A percentile compares a stretch with the other conserved stretches of the same genome.
Evolutionary conservation across 2,113 vertebrate species (phyloP).

Genomic region (Tiliqua scincoides): DNA sequence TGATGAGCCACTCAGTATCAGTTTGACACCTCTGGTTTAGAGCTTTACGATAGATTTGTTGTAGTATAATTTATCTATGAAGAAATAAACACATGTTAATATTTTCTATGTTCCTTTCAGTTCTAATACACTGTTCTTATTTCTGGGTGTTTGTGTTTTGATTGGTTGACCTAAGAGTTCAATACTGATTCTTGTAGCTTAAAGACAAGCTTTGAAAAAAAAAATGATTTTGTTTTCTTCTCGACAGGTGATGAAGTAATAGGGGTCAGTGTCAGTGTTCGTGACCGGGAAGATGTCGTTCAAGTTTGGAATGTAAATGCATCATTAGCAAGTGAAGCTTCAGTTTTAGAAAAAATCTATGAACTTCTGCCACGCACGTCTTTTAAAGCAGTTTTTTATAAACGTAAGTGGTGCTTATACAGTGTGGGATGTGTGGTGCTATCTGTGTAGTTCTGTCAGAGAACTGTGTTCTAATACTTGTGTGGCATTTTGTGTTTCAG

Average conservation of each 20-base stretch:
- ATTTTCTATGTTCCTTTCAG: slow-evolving; percentile 20
- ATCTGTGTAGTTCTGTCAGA: neutral
- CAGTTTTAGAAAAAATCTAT: slow-evolving; percentile 89
- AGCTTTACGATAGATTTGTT: neutral
- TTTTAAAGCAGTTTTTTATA: slow-evolving; percentile 97
- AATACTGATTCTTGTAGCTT: neutral
- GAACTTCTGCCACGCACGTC: slow-evolving; percentile 88
- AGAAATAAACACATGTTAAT: neutral
- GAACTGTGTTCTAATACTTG: neutral
- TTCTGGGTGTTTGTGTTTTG: neutral
- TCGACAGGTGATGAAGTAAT: slow-evolving; percentile 92
- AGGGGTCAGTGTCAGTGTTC: slow-evolving; percentile 91
- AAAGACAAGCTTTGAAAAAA: neutral
- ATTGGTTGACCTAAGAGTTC: neutral
- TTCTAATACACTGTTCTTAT: slow-evolving; percentile 1
- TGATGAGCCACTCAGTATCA: too few relatives aligned
- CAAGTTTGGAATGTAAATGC: slow-evolving; percentile 98
- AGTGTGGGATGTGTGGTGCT: neutral
- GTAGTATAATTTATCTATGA: neutral
- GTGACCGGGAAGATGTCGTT: slow-evolving; percentile 91
- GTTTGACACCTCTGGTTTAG: too few relatives aligned
- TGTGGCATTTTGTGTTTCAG: slow-evolving; percentile 75
- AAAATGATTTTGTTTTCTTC: slow-evolving; percentile 21
- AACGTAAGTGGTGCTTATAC: slow-evolving; percentile 84
- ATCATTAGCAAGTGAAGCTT: slow-evolving; percentile 85